Evolutionary conservation across 2,113 vertebrate genomes (phyloP).

Genomic region (Pituophis catenifer): DNA sequence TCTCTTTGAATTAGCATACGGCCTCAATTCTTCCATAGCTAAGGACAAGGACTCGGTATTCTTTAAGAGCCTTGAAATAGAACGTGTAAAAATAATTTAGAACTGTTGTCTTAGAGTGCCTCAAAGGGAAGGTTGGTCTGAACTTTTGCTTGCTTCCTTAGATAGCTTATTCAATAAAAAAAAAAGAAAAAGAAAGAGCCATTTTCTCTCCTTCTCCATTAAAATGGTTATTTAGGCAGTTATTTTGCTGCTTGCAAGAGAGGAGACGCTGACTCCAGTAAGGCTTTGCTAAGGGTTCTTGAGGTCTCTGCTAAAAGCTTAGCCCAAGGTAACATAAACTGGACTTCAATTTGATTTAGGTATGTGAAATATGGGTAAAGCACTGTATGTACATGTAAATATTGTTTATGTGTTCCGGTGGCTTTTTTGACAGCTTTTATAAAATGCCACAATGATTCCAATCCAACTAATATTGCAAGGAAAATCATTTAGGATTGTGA

Average conservation of each 20-base stretch:
- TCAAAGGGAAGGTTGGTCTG: background rate
- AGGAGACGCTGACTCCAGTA: background rate
- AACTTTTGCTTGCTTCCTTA: background rate
- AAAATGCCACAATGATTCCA: background rate
- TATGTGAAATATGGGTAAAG: background rate
- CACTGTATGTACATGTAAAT: background rate
- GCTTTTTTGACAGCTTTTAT: background rate
- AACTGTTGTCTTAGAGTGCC: background rate
- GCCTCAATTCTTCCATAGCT: background rate
- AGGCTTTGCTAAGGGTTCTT: background rate
- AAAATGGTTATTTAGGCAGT: background rate
- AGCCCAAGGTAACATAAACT: background rate
- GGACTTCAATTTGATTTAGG: background rate
- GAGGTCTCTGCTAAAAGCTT: too few relatives aligned
- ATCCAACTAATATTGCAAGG: background rate
- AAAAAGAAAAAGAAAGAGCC: background rate
- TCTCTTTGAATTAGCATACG: background rate
- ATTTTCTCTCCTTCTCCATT: background rate
- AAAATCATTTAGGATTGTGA: background rate
- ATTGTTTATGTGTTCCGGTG: background rate
- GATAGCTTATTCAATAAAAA: background rate
- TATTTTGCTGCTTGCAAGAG: background rate
- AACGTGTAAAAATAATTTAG: background rate
- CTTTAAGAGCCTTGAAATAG: too few relatives aligned
- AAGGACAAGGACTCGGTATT: background rate